These are phyloP conservation scores for Polydrusus pterygomalis DNA, from an alignment of 2,888 invertebrate genomes.

Conservation along the genomic window DNA sequence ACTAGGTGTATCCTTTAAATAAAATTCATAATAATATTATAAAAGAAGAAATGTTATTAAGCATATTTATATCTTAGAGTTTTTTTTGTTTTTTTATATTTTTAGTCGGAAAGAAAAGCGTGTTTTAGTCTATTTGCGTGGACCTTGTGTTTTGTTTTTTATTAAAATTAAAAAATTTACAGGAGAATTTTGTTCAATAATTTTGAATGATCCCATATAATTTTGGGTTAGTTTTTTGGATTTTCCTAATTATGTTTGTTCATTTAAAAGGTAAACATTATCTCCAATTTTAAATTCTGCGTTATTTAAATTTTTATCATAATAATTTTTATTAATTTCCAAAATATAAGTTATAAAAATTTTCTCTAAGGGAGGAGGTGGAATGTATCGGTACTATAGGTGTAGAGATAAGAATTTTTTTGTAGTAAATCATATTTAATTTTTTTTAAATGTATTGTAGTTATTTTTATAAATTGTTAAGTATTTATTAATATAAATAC, in stretches of 20 bases:
- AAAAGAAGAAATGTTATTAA: neutral
- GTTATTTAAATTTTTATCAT: slow-evolving; percentile 54
- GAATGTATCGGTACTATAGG: too few relatives aligned
- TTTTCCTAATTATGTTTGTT: slow-evolving; percentile 42
- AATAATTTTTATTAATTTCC: slow-evolving; percentile 59
- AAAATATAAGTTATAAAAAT: too few relatives aligned
- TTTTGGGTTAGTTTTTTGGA: slow-evolving; percentile 42
- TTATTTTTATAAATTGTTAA: too few relatives aligned
- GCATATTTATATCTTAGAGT: too few relatives aligned
- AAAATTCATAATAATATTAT: too few relatives aligned
- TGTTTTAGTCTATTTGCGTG: slow-evolving; percentile 52
- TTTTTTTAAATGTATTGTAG: too few relatives aligned
- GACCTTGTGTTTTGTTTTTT: slow-evolving; percentile 53
- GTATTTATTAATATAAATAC: too few relatives aligned
- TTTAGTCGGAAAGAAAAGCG: slow-evolving; percentile 52
- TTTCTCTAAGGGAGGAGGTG: too few relatives aligned
- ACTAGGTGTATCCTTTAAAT: neutral
- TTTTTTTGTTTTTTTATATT: neutral
- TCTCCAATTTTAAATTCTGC: slow-evolving; percentile 49
- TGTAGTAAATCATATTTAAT: too few relatives aligned
- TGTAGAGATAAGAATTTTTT: too few relatives aligned
- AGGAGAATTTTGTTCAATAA: slow-evolving; percentile 41
- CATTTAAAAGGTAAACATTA: slow-evolving; percentile 42
- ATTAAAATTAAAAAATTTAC: slow-evolving; percentile 49
- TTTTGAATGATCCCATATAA: slow-evolving; percentile 7